These are phyloP conservation scores for Engystomops pustulosus DNA, from an alignment of 2,113 vertebrate genomes.

Conservation along the genomic window DNA sequence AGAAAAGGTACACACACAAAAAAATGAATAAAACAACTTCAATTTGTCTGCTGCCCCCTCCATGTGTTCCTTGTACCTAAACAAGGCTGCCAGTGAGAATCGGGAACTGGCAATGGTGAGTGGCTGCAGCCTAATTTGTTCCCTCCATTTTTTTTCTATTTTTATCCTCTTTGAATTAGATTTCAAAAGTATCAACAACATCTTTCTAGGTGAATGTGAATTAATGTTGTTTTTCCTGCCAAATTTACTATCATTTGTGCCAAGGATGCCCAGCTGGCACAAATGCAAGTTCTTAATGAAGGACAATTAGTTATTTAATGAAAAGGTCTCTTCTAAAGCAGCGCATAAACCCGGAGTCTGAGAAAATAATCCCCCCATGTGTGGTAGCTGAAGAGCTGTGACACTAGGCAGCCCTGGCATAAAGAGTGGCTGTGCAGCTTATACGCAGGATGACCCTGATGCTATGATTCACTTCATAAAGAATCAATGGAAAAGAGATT, in stretches of 20 bases:
- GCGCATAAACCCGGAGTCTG: slow-evolving; percentile 2
- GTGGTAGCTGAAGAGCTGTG: neutral
- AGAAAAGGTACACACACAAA: neutral
- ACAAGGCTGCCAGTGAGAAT: neutral
- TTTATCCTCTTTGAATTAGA: slow-evolving; percentile 16
- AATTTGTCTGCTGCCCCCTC: neutral
- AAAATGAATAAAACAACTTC: neutral
- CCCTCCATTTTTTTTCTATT: neutral
- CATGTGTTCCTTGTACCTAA: neutral
- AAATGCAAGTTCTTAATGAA: slow-evolving; percentile 42
- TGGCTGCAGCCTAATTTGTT: neutral
- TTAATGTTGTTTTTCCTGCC: slow-evolving; percentile 31
- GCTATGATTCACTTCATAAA: neutral
- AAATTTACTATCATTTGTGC: slow-evolving; percentile 38
- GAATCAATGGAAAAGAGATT: too few relatives aligned
- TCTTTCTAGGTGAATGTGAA: slow-evolving; percentile 18
- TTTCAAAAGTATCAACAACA: slow-evolving; percentile 46
- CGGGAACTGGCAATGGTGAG: neutral
- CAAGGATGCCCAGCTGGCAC: slow-evolving; percentile 20
- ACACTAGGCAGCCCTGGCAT: neutral
- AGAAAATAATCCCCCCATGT: slow-evolving; percentile 43
- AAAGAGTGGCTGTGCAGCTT: neutral
- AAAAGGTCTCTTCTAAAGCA: slow-evolving; percentile 37
- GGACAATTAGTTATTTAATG: slow-evolving; percentile 42
- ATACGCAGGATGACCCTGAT: neutral